A percentile compares a stretch with the other conserved stretches of the same genome.
Evolutionary conservation across 2,113 vertebrate genomes (phyloP).

Genomic region (Corythoichthys intestinalis): DNA sequence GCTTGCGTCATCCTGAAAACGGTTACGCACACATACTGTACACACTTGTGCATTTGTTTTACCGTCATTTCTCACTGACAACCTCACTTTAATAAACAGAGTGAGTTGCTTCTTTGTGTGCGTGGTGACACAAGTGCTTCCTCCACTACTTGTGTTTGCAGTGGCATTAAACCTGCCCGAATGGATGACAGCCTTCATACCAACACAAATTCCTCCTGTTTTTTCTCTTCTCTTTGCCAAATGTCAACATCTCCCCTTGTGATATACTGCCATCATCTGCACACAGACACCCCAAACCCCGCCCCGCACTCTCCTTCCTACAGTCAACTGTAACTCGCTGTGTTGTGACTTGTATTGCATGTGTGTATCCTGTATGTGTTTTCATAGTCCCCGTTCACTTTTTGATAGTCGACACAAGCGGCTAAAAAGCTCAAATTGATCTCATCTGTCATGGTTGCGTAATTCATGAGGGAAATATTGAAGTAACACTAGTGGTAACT

Average conservation of each 20-base stretch:
- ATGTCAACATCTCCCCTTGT: neutral
- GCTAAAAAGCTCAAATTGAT: conserved; percentile 12
- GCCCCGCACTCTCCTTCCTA: neutral
- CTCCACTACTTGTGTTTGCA: neutral
- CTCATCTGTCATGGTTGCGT: neutral
- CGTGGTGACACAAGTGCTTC: neutral
- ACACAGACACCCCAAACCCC: neutral
- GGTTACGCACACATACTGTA: neutral
- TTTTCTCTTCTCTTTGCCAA: neutral
- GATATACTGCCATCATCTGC: conserved; percentile 7
- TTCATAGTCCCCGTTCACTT: neutral
- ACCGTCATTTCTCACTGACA: neutral
- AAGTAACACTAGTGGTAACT: conserved; percentile 29
- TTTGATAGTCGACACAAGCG: neutral
- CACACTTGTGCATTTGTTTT: neutral
- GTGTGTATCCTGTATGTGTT: conserved; percentile 4
- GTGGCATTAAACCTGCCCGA: conserved; percentile 3
- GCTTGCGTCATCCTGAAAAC: neutral
- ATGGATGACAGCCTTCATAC: conserved; percentile 11
- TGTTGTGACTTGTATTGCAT: conserved; percentile 2
- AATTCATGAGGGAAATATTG: conserved; percentile 4
- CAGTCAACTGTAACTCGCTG: neutral
- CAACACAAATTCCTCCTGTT: conserved; percentile 1
- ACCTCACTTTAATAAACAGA: neutral
- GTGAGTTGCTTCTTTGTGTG: conserved; percentile 1